These are phyloP conservation scores for Drosophila suzukii DNA, from an alignment of 1,140 invertebrate genomes.

Conservation along the genomic window DNA sequence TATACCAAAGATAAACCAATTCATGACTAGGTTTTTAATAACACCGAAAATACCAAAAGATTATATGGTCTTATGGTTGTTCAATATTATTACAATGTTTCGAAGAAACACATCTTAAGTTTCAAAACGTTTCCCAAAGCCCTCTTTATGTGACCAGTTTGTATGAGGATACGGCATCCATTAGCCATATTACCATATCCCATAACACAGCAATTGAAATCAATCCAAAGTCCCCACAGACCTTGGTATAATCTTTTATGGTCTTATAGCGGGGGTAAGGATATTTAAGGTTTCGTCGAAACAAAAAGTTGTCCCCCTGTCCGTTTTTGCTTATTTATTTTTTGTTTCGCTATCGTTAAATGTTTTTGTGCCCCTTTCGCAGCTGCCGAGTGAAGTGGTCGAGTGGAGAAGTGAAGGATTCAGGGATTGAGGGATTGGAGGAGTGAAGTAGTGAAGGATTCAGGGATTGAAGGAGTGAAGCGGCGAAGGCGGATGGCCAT, in stretches of 20 bases:
- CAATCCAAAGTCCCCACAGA: conserved; percentile 24
- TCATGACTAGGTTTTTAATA: conserved; percentile 15
- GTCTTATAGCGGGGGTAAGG: conserved; percentile 20
- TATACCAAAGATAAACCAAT: too few relatives aligned
- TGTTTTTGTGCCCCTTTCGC: conserved; percentile 58
- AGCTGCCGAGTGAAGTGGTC: conserved; percentile 5
- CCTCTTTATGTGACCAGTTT: conserved; percentile 11
- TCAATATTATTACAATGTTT: conserved; percentile 6
- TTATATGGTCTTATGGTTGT: background rate
- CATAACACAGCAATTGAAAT: conserved; percentile 34
- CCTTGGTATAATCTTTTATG: conserved; percentile 35
- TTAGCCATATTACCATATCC: conserved; percentile 35
- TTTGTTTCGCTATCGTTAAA: conserved; percentile 66
- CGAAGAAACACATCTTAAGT: conserved; percentile 6
- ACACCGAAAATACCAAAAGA: background rate
- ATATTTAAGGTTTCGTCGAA: conserved; percentile 45
- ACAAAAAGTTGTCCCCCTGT: conserved; percentile 20
- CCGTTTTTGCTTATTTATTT: conserved; percentile 27
- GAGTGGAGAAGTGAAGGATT: background rate
- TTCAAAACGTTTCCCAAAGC: conserved; percentile 8
- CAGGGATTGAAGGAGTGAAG: background rate
- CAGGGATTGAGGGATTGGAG: background rate
- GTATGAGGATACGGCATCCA: background rate
- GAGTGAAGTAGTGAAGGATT: too few relatives aligned
- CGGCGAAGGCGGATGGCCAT: conserved; percentile 49